These are phyloP conservation scores for Danaus plexippus DNA, from an alignment of 1,140 invertebrate species.

Conservation along the genomic window DNA sequence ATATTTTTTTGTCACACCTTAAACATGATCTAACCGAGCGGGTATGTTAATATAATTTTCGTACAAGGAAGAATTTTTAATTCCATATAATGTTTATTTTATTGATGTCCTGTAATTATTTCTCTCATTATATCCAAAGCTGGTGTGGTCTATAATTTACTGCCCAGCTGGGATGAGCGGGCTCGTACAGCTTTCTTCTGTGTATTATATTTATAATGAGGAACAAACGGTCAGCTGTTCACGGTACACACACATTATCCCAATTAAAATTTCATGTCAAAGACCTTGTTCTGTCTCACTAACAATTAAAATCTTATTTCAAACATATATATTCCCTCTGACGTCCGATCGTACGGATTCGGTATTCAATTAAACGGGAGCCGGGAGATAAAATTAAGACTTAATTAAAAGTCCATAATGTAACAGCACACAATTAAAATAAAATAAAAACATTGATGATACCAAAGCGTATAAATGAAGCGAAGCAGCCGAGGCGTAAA, in stretches of 20 bases:
- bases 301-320: slow-evolving; percentile 27
- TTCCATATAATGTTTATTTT: too few species aligned
- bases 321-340: slow-evolving; percentile 26
- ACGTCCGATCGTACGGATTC: slow-evolving; percentile 27
- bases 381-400: slow-evolving; percentile 56
- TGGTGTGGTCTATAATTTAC: too few species aligned
- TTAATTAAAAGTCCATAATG: slow-evolving; percentile 60
- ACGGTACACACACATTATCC: slow-evolving; percentile 9
- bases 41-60: too few species aligned
- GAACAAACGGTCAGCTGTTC: too few species aligned
- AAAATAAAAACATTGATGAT: slow-evolving; percentile 11
- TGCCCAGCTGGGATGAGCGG: too few species aligned
- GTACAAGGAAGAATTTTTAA: too few species aligned
- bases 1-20: too few species aligned
- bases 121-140: too few species aligned
- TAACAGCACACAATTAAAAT: slow-evolving; percentile 24
- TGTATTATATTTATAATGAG: too few species aligned
- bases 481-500: slow-evolving; percentile 40
- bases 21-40: too few species aligned
- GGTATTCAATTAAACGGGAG: slow-evolving; percentile 45
- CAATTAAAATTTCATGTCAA: slow-evolving; percentile 21
- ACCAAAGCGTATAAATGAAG: slow-evolving; percentile 14
- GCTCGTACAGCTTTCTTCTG: too few species aligned
- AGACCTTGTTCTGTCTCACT: slow-evolving; percentile 18
- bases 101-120: too few species aligned